phyloP scores from a whole-genome alignment of 2,888 invertebrate genomes.

The Colostygia pectinataria region DNA sequence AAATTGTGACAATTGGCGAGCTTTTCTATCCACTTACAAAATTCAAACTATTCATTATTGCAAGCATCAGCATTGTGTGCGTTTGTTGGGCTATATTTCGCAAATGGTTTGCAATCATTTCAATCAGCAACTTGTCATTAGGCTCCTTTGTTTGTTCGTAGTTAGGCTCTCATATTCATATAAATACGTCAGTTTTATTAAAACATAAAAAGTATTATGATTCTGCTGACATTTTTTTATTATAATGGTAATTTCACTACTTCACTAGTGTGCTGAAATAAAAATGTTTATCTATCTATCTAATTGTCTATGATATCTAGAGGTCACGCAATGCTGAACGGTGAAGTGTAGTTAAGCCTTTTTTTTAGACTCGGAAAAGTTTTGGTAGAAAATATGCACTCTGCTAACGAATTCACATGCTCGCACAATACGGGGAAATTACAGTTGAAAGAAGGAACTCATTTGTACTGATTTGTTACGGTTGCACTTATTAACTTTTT shows the following conservation, averaged over 20 bases:
- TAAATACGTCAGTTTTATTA: too few species aligned
- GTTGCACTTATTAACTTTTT: conserved; percentile 16
- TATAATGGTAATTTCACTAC: too few species aligned
- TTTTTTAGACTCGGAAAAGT: conserved; percentile 31
- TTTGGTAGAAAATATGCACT: conserved; percentile 42
- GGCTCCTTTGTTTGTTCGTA: too few species aligned
- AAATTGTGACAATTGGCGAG: conserved; percentile 13
- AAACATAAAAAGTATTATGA: too few species aligned
- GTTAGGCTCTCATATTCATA: too few species aligned
- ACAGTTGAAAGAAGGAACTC: conserved; percentile 21
- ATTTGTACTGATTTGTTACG: conserved; percentile 24
- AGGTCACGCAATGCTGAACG: background rate
- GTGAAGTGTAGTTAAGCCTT: background rate
- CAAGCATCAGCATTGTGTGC: background rate
- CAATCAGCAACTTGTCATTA: too few species aligned
- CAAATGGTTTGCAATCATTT: too few species aligned
- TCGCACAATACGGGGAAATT: conserved; percentile 17
- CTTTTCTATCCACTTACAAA: background rate
- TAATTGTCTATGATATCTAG: too few species aligned
- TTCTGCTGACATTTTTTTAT: too few species aligned
- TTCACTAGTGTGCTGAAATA: too few species aligned
- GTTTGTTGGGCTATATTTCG: too few species aligned
- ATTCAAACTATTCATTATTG: background rate
- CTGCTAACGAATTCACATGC: conserved; percentile 17
- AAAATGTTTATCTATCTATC: too few species aligned